Evolutionary conservation across 2,797 vertebrate genomes (phyloP).

Genomic region (Phrynocephalus guinanensis): DNA sequence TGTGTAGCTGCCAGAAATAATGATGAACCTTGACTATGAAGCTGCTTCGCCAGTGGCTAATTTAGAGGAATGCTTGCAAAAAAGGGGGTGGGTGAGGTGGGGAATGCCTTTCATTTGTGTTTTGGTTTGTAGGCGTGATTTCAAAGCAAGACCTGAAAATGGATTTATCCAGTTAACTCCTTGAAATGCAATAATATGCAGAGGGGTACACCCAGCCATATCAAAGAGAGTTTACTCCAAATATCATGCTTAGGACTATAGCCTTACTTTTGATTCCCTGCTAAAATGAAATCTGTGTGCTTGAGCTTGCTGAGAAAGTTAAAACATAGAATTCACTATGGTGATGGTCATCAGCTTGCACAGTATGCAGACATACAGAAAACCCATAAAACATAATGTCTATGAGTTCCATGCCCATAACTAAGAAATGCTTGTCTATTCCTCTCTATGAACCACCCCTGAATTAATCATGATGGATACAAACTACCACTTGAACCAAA

Average conservation of each 20-base stretch:
- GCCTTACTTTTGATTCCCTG: background rate
- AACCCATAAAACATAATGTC: background rate
- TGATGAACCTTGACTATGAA: slow-evolving; percentile 35
- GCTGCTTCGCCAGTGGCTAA: background rate
- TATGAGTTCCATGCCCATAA: background rate
- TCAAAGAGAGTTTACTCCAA: background rate
- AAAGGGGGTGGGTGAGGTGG: fast-evolving
- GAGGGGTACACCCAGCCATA: background rate
- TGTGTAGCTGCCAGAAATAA: slow-evolving; percentile 33
- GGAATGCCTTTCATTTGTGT: slow-evolving; percentile 39
- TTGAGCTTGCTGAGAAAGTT: background rate
- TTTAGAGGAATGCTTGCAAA: slow-evolving; percentile 50
- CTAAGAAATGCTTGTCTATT: too few relatives aligned
- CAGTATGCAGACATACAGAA: background rate
- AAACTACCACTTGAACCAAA: background rate
- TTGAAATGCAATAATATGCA: background rate
- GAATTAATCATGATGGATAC: background rate
- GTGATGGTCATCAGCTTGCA: background rate
- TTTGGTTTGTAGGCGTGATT: slow-evolving; percentile 40
- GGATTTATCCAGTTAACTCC: background rate
- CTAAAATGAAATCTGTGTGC: background rate
- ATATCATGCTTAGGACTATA: background rate
- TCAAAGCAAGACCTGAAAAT: slow-evolving; percentile 40
- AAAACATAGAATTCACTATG: background rate
- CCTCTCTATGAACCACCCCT: too few relatives aligned